Evolutionary conservation across 2,797 vertebrate genomes (phyloP).

Genomic region (Silurus lanzhouensis): DNA sequence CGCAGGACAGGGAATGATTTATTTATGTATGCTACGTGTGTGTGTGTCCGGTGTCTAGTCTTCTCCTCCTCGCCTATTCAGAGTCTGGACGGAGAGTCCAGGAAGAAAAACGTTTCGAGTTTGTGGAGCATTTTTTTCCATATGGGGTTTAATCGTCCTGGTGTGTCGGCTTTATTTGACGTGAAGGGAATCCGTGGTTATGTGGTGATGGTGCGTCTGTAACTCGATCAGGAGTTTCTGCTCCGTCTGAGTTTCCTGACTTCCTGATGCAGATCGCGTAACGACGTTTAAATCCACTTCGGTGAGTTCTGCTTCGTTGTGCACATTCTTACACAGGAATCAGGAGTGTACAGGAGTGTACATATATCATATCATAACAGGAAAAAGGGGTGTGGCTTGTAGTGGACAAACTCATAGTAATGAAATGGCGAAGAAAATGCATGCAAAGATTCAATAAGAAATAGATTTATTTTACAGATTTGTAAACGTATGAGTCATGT

Average conservation of each 20-base stretch:
- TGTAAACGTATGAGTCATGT: not conserved
- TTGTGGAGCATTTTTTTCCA: not conserved
- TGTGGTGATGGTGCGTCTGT: not conserved
- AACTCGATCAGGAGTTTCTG: not conserved
- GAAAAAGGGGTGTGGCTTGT: no score
- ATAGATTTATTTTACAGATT: not conserved
- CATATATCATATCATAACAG: no score
- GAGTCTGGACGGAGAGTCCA: not conserved
- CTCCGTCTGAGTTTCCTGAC: not conserved
- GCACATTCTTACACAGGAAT: no score
- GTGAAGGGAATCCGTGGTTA: not conserved
- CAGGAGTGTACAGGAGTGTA: no score
- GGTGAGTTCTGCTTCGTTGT: constrained; percentile 58
- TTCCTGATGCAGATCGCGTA: not conserved
- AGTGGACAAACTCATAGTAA: no score
- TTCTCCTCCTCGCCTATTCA: not conserved
- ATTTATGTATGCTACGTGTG: constrained; percentile 61
- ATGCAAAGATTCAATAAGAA: not conserved
- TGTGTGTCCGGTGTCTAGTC: constrained; percentile 29
- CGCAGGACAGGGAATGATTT: constrained; percentile 68
- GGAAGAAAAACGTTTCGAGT: not conserved
- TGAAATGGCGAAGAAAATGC: no score
- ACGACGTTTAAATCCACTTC: constrained; percentile 53
- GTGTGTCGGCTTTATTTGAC: not conserved
- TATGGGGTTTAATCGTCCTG: not conserved